A percentile compares a stretch with the other conserved stretches of the same genome.
phyloP scores from a whole-genome alignment of 2,888 invertebrate genomes.

The Dicyrtoma fusca region DNA sequence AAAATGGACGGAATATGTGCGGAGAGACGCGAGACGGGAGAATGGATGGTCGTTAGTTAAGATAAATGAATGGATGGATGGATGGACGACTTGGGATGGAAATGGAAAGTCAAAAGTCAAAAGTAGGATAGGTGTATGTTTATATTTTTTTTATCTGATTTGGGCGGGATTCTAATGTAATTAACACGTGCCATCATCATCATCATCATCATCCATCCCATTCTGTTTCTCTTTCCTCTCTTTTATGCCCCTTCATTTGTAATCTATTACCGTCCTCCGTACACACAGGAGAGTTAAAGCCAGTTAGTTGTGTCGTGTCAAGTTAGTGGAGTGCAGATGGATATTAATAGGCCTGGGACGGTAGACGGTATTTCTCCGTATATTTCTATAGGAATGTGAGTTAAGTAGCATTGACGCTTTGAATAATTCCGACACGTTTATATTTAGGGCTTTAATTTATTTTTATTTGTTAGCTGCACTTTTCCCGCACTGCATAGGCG shows the following conservation, averaged over 20 bases:
- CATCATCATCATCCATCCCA: not conserved
- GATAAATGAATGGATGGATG: not conserved
- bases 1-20: too few species aligned
- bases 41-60: not conserved
- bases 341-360: too few species aligned
- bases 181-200: conserved; percentile 18
- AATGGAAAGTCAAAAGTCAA: conserved; percentile 12
- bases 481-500: not conserved
- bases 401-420: too few species aligned
- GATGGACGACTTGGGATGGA: not conserved
- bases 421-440: too few species aligned
- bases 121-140: conserved; percentile 12
- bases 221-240: not conserved
- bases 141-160: conserved; percentile 23
- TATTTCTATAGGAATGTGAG: too few species aligned
- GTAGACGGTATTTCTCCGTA: too few species aligned
- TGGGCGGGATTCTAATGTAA: conserved; percentile 26
- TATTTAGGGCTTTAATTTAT: too few species aligned
- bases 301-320: too few species aligned
- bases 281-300: too few species aligned
- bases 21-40: not conserved
- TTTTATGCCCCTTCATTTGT: not conserved
- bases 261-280: too few species aligned
- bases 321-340: too few species aligned
- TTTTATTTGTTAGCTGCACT: not conserved